Evolutionary conservation across 2,888 invertebrate species (phyloP), one percentile per base, ranked within the genome.

Genomic region (Orthonychiurus folsomi): DNA sequence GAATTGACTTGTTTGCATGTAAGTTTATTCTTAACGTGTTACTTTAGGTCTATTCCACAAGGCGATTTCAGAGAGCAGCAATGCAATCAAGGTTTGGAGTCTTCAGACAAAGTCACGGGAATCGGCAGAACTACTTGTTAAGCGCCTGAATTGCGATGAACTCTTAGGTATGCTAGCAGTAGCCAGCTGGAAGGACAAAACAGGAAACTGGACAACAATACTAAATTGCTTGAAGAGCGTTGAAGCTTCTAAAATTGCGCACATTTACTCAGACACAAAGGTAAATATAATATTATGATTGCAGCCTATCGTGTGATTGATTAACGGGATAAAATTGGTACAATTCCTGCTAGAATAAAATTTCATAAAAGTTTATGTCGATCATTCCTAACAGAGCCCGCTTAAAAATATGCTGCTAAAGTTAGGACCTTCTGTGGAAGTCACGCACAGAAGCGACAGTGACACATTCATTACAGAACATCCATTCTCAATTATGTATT

Each of bases 61-160:
- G 26, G 68, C 63, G 12, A 68, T 70, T 3, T 65, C 63, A 59
- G 28, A 66, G 1, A 68, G 68, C 64, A 68, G 70, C 1, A 64
- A 64, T 3, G 68, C 70, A 20, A 68, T 70, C 3, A 70, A 70
- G 56, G 63, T 65, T 0, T 67, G 68, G 67, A 66, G 68, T 2
- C 54, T 70, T 3, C 62, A 60, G 1, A 52, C 54, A 20, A 50
- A 66, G n/a, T 67, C 70, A 2, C 55, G 37, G 27, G 62, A 61
- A 3, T 67, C 67, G 28, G 63, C 68, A 0, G 2, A 48, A 0
- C 25, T 56, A 52, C 47, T 70, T 2, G 70, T 62, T 3, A 64
- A 59, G 21, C 3, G 56, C 3, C 12, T 68, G 18, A 57, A 65
- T 24, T 70, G 70, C 54, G 61, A 37, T 37, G 15, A 5, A 15